These are phyloP conservation scores for Microcaecilia unicolor DNA, from an alignment of 2,797 vertebrate species.

Conservation along the genomic window DNA sequence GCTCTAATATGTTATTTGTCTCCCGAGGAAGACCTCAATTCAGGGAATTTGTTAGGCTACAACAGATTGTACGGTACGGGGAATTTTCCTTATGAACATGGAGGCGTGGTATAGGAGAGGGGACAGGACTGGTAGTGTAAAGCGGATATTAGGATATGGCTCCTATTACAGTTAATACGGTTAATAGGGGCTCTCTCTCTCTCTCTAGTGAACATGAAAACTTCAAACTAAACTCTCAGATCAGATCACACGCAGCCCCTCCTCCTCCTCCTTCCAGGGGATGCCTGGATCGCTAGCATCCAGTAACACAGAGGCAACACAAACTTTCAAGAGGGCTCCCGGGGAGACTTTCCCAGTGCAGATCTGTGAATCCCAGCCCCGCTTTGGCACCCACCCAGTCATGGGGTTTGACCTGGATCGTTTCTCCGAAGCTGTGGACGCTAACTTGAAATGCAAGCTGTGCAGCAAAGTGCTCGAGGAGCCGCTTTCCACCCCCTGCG, in stretches of 20 bases:
- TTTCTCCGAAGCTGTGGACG: slow-evolving; percentile 17
- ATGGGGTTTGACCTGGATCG: slow-evolving; percentile 27
- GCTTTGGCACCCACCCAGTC: background rate
- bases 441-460: slow-evolving; percentile 19
- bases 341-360: background rate
- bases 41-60: too few species aligned
- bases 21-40: too few species aligned
- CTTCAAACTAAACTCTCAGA: slow-evolving; percentile 12
- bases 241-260: slow-evolving; percentile 6
- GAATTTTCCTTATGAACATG: background rate
- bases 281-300: slow-evolving; percentile 1
- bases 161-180: slow-evolving; percentile 18
- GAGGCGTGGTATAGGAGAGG: background rate
- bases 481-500: slow-evolving; percentile 27
- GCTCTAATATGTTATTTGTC: too few species aligned
- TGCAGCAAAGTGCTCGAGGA: slow-evolving; percentile 27
- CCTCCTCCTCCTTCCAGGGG: background rate
- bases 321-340: background rate
- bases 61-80: too few species aligned
- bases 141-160: background rate
- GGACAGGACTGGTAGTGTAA: background rate
- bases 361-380: too few species aligned
- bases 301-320: background rate
- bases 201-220: slow-evolving; percentile 8
- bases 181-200: background rate